A percentile compares a stretch with the other conserved stretches of the same genome.
Evolutionary conservation across 2,888 invertebrate species (phyloP).

Genomic region (Podabrus alpinus): DNA sequence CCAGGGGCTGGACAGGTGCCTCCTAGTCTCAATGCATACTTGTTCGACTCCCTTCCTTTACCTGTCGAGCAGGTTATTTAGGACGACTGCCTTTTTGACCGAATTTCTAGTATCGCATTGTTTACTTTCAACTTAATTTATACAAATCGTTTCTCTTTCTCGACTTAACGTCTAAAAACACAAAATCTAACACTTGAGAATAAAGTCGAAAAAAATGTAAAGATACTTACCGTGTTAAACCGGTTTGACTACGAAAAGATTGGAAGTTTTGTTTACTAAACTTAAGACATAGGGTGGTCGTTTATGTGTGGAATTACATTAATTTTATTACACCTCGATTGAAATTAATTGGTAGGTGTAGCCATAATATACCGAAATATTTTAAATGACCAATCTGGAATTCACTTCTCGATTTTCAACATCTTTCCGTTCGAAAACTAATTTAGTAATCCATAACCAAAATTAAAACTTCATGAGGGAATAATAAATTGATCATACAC

Average conservation of each 20-base stretch:
- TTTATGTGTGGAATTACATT: background rate
- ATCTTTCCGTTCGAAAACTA: background rate
- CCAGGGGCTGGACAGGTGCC: slow-evolving; percentile 34
- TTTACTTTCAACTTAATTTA: slow-evolving; percentile 16
- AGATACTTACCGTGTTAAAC: background rate
- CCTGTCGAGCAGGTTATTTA: slow-evolving; percentile 44
- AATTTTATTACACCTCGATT: background rate
- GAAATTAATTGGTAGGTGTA: background rate
- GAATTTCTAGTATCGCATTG: slow-evolving; percentile 26
- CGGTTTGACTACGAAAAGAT: background rate
- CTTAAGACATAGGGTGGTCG: background rate
- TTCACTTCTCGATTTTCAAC: background rate
- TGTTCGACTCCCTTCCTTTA: slow-evolving; percentile 35
- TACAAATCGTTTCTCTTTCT: background rate
- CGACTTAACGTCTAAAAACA: background rate
- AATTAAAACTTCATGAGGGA: background rate
- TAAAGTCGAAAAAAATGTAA: background rate
- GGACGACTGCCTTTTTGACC: slow-evolving; percentile 28
- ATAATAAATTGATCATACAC: background rate
- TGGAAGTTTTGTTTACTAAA: background rate
- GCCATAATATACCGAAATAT: background rate
- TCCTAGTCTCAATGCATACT: slow-evolving; percentile 27
- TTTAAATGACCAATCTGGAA: background rate
- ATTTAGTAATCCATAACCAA: background rate
- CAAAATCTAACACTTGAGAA: background rate